phyloP scores from a whole-genome alignment of 1,140 invertebrate species.

The Lucilia cuprina region DNA sequence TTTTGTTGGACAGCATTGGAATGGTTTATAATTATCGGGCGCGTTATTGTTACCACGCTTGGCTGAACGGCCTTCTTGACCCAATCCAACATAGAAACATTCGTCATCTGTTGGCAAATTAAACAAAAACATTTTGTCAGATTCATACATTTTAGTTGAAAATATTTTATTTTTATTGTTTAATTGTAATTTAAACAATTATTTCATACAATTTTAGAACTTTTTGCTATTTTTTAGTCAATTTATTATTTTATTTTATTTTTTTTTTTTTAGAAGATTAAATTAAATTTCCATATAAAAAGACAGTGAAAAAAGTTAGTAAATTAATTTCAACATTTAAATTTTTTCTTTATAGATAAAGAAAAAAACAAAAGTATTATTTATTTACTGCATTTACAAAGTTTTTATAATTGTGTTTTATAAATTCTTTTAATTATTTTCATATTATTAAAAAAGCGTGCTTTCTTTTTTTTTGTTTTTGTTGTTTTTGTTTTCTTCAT shows the following conservation, averaged over 20 bases:
- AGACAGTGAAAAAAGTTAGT: conserved; percentile 30
- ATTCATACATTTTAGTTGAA: conserved; percentile 50
- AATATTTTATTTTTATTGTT: not conserved
- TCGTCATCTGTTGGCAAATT: conserved; percentile 80
- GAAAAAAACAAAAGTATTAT: not conserved
- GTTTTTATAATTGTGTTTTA: not conserved
- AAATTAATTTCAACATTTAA: conserved; percentile 36
- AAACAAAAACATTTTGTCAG: conserved; percentile 70
- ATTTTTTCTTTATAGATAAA: not conserved
- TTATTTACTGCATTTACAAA: conserved; percentile 20
- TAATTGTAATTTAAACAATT: no score
- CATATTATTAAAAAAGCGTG: conserved; percentile 26
- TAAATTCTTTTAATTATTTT: conserved; percentile 11
- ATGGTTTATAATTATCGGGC: conserved; percentile 83
- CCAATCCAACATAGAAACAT: conserved; percentile 94
- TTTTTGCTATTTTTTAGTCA: conserved; percentile 24
- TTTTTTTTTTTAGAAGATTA: not conserved
- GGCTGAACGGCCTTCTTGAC: conserved; percentile 63
- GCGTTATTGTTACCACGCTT: conserved; percentile 75
- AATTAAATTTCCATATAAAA: not conserved
- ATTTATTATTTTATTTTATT: conserved; percentile 4
- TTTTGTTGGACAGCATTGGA: conserved; percentile 89
- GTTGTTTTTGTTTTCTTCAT: not conserved
- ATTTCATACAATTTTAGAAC: conserved; percentile 29
- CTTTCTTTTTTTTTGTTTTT: conserved; percentile 13